These are phyloP conservation scores for Ophthalmolycus amberensis DNA, from an alignment of 2,113 vertebrate genomes.

Conservation along the genomic window DNA sequence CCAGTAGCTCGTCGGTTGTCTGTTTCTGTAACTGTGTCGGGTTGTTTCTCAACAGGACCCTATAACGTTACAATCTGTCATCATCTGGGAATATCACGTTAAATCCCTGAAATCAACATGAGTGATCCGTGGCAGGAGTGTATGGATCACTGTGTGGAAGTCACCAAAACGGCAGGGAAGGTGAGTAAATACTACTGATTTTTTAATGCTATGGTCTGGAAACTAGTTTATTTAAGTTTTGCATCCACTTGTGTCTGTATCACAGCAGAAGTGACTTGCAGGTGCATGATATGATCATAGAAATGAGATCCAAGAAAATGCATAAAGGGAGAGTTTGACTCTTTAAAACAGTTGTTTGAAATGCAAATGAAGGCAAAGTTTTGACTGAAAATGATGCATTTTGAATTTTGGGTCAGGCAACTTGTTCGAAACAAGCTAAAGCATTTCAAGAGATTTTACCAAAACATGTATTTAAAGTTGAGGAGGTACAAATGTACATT, in stretches of 20 bases:
- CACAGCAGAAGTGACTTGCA: too few species aligned
- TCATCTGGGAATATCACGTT: background rate
- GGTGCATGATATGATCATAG: background rate
- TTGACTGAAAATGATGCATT: background rate
- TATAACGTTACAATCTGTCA: background rate
- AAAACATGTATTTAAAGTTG: background rate
- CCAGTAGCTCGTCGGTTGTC: background rate
- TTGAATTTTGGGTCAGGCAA: background rate
- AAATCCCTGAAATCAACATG: slow-evolving; percentile 59
- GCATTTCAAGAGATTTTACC: background rate
- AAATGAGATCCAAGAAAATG: background rate
- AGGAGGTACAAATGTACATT: background rate
- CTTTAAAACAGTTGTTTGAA: background rate
- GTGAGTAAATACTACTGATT: slow-evolving; percentile 39
- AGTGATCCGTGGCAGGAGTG: slow-evolving; percentile 80
- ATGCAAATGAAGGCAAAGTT: background rate
- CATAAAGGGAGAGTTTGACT: background rate
- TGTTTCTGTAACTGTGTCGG: background rate
- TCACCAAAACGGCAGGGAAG: slow-evolving; percentile 78
- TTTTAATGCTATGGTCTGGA: background rate
- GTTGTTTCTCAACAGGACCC: background rate
- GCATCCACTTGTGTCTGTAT: background rate
- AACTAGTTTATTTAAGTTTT: background rate
- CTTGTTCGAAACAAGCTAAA: background rate
- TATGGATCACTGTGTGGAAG: slow-evolving; percentile 78